Evolutionary conservation across 2,888 invertebrate genomes (phyloP).

Genomic region (Lasioglossum figueresi): DNA sequence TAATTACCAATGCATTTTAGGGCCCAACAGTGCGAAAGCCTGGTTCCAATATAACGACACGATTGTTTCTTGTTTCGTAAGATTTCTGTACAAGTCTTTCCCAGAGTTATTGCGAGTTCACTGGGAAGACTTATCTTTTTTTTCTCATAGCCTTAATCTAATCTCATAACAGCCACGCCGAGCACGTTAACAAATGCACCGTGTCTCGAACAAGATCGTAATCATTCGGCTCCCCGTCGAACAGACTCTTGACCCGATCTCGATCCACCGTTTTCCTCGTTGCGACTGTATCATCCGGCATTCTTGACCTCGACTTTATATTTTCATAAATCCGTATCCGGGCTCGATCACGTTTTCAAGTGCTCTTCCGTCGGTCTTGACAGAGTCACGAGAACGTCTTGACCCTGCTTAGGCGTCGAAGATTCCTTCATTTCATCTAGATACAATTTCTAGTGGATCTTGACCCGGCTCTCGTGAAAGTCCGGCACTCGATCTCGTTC

Average conservation of each 20-base stretch:
- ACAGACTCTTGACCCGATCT: conserved; percentile 36
- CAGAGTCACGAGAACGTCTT: conserved; percentile 1
- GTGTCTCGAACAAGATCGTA: background rate
- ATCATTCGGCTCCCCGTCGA: background rate
- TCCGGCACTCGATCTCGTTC: conserved; percentile 7
- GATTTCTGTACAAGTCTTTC: background rate
- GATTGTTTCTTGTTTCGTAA: no score
- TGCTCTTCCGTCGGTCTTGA: background rate
- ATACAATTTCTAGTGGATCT: conserved; percentile 40
- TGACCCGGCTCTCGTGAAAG: conserved; percentile 1
- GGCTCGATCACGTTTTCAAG: conserved; percentile 22
- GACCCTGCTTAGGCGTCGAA: conserved; percentile 21
- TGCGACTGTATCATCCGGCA: background rate
- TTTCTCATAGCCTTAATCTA: background rate
- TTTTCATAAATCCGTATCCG: conserved; percentile 9
- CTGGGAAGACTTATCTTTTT: background rate
- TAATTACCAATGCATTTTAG: no score
- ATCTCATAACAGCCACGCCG: background rate
- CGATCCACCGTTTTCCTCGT: conserved; percentile 16
- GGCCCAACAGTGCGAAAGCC: no score
- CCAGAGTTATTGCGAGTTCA: background rate
- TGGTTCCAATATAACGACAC: no score
- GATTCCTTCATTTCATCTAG: conserved; percentile 30
- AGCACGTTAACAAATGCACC: background rate
- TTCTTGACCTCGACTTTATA: conserved; percentile 38